Evolutionary conservation across 2,797 vertebrate genomes (phyloP).

Genomic region (Notolabrus celidotus): DNA sequence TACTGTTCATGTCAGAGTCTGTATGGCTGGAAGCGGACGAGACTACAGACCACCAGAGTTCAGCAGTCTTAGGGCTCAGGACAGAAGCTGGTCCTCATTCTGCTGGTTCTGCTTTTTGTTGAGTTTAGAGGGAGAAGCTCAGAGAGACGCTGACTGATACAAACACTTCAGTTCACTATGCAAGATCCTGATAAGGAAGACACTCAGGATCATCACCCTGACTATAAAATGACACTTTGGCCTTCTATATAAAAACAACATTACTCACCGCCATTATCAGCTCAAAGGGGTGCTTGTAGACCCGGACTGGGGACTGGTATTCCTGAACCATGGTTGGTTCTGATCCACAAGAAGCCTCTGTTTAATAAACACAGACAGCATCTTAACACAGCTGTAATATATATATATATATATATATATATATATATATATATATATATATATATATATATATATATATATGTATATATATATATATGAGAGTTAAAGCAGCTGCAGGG

Average conservation of each 20-base stretch:
- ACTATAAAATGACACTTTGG: background rate
- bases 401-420: no score
- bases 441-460: no score
- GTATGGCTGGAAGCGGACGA: no score
- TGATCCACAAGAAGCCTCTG: slow-evolving; percentile 49
- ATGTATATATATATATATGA: no score
- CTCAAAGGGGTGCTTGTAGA: slow-evolving; percentile 96
- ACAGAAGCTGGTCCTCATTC: no score
- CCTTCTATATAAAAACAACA: no score
- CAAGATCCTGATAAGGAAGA: background rate
- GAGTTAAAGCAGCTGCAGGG: background rate
- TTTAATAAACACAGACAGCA: background rate
- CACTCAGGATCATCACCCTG: background rate
- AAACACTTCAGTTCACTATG: no score
- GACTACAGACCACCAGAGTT: no score
- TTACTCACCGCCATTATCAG: slow-evolving; percentile 95
- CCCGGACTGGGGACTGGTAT: slow-evolving; percentile 95
- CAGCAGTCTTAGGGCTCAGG: no score
- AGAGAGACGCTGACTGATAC: background rate
- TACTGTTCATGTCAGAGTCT: no score
- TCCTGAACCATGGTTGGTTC: slow-evolving; percentile 93
- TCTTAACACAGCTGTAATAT: background rate
- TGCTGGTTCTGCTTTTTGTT: no score
- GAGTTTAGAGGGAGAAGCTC: background rate
- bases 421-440: no score